These are phyloP conservation scores for Gymnocephalus cernua DNA, from an alignment of 2,113 vertebrate genomes.

Conservation along the genomic window DNA sequence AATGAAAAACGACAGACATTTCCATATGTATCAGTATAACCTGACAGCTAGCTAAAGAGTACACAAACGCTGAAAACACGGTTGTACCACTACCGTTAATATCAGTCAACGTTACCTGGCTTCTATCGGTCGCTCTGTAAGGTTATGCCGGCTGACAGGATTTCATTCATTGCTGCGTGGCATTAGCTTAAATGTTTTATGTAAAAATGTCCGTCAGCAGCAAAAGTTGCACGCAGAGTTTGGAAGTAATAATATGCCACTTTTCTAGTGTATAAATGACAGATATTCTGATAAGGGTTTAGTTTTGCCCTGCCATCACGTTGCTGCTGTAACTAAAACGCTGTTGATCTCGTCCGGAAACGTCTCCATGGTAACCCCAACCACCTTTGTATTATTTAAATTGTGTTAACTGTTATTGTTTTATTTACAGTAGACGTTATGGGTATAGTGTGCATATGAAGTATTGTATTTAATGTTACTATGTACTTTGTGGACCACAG, in stretches of 20 bases:
- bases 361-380: conserved; percentile 36
- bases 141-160: neutral
- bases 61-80: neutral
- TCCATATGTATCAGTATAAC: neutral
- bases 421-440: too few species aligned
- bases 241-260: neutral
- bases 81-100: neutral
- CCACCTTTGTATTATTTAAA: conserved; percentile 12
- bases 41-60: neutral
- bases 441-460: too few species aligned
- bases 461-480: too few species aligned
- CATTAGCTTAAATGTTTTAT: neutral
- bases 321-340: conserved; percentile 30
- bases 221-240: neutral
- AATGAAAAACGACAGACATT: neutral
- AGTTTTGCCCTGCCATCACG: neutral
- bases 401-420: too few species aligned
- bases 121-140: neutral
- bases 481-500: too few species aligned
- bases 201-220: neutral
- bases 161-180: conserved; percentile 8
- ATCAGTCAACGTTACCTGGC: conserved; percentile 5
- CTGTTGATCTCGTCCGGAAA: conserved; percentile 8
- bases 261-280: neutral
- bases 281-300: neutral